Percentiles rank a stretch among this genome's conserved stretches.
Conservation (phyloP, 1,140 invertebrate species). For the Rhopalosiphum maidis region DNA sequence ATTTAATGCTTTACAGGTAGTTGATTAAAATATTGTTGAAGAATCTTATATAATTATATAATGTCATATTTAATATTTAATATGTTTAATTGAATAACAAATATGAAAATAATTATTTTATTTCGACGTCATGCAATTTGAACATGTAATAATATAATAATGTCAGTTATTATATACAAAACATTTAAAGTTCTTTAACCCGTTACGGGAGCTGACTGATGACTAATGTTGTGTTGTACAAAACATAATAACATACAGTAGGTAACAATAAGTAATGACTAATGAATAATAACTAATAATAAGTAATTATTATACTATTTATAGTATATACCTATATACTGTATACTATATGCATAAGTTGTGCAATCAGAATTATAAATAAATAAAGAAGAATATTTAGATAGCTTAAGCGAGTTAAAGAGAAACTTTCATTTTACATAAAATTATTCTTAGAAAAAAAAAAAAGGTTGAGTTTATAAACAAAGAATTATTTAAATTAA, state of each 20-base stretch:
- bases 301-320: background rate
- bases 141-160: conserved; percentile 41
- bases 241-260: background rate
- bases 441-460: background rate
- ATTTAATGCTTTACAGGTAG: background rate
- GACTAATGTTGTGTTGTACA: background rate
- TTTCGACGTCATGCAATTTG: conserved; percentile 40
- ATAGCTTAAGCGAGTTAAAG: background rate
- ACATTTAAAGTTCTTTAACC: conserved; percentile 51
- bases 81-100: conserved; percentile 34
- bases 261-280: conserved; percentile 27
- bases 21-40: background rate
- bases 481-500: too few relatives aligned
- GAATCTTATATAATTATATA: background rate
- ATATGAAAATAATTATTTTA: conserved; percentile 51
- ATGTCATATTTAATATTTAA: conserved; percentile 24
- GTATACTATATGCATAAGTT: background rate
- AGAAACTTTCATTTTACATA: background rate
- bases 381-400: background rate
- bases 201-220: background rate
- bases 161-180: conserved; percentile 37
- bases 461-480: background rate
- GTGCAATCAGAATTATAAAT: background rate
- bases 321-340: background rate
- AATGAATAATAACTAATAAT: background rate